Base-by-base conservation (phyloP, 2,113 vertebrate species). In the Heloderma charlesbogerti region DNA sequence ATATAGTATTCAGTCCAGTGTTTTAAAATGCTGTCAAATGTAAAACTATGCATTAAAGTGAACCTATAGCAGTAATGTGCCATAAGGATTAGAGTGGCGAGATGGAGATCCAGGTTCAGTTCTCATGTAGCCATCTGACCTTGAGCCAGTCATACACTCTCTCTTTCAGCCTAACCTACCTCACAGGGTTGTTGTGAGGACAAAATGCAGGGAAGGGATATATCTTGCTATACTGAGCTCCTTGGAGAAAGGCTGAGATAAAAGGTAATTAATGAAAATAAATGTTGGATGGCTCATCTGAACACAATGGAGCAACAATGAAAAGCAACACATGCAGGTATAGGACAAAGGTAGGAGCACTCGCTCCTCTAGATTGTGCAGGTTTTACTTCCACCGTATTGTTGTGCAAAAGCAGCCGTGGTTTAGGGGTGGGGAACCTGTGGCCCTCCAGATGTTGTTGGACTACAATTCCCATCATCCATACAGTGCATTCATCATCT, bases 11-110 rank as follows among this genome's bases (percentile, higher is more conserved):
- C 3, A 84, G 51, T 43, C 89, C 57, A 3, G 87, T 3, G 4
- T 78, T 78, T 40, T 12, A 74, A 72, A 88, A 16, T 40, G 72
- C 40, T 90, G 90, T 90, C 84, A 7, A 51, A 80, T 87, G 84
- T 85, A 67, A 63, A 40, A 54, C 79, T 81, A 80, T 27, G n/a
- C 20, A 91, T 60, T 74, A 91, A 88, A 12, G 48, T 86, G 51
- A 18, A 63, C 10, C 37, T 57, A 18, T 18, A 82, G 20, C 27
- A 25, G 60, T 18, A 63, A 20, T 63, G 16, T 20, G 16, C 1
- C 18, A 20, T 22, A 63, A 22, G 6, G 51, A 9, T 12, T 54
- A 63, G 72, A 18, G 34, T 18, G n/a, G 13, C 37, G 34, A 16
- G 72, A 75, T 6, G 15, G 34, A n/a, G n/a, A 37, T 3, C 72